Evolutionary conservation across 2,113 vertebrate genomes (phyloP).

Genomic region (Harpagus bidentatus): DNA sequence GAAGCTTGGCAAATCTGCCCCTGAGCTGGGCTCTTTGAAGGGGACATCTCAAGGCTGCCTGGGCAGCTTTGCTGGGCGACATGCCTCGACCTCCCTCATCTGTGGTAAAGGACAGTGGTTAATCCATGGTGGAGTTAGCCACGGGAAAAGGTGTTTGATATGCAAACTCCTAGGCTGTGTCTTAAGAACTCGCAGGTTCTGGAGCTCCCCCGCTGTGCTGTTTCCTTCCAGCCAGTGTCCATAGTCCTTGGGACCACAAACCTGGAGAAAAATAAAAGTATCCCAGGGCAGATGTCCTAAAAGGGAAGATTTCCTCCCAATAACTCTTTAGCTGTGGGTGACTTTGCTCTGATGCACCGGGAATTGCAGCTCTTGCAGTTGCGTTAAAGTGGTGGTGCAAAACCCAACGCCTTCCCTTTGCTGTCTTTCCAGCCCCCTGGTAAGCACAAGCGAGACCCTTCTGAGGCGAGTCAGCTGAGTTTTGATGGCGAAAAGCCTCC

Average conservation of each 20-base stretch:
- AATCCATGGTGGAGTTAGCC: not conserved
- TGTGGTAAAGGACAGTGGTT: not conserved
- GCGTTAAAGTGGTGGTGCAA: not conserved
- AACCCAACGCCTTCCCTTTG: not conserved
- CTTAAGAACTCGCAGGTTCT: not conserved
- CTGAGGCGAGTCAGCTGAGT: conserved; percentile 78
- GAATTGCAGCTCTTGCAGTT: not conserved
- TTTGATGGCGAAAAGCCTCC: conserved; percentile 73
- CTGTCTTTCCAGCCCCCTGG: conserved; percentile 69
- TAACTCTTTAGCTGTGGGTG: not conserved
- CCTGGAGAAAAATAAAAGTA: not conserved
- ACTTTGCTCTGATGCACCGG: not conserved
- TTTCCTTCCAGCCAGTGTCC: not conserved
- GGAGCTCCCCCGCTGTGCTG: not conserved
- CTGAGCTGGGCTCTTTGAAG: not conserved
- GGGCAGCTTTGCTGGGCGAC: not conserved
- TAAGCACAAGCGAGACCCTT: conserved; percentile 73
- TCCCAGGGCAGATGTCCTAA: not conserved
- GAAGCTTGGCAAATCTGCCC: not conserved
- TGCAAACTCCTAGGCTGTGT: not conserved
- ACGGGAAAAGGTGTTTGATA: not conserved
- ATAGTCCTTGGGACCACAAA: not conserved
- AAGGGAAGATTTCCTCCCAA: not conserved
- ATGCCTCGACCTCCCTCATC: accelerated
- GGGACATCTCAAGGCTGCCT: not conserved